These are phyloP conservation scores for Augiades crinisus DNA, from an alignment of 2,888 invertebrate species.

Conservation along the genomic window DNA sequence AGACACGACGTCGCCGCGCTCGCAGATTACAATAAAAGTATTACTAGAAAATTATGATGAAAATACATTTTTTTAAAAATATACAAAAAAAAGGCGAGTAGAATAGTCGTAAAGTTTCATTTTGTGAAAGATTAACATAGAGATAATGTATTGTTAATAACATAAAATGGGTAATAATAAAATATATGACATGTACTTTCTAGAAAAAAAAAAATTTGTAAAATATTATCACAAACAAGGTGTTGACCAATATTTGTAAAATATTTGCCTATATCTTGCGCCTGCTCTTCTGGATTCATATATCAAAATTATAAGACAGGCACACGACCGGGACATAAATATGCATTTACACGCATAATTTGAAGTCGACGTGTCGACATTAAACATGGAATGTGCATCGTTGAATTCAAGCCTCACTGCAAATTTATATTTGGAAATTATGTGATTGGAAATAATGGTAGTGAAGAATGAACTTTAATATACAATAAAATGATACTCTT, in stretches of 20 bases:
- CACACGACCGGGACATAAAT: constrained; percentile 51
- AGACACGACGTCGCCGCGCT: constrained; percentile 60
- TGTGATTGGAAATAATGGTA: constrained; percentile 24
- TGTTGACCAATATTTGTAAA: neutral
- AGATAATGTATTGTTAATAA: too few species aligned
- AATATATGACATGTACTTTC: too few species aligned
- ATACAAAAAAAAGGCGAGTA: too few species aligned
- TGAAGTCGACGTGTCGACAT: constrained; percentile 40
- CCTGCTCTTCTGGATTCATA: constrained; percentile 19
- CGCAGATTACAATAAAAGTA: constrained; percentile 15
- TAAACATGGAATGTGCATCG: constrained; percentile 47
- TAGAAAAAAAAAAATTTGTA: neutral
- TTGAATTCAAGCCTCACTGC: constrained; percentile 10
- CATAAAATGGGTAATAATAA: too few species aligned
- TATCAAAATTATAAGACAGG: constrained; percentile 35
- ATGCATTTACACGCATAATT: constrained; percentile 60
- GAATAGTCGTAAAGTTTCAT: too few species aligned
- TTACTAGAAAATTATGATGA: too few species aligned
- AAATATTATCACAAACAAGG: constrained; percentile 3
- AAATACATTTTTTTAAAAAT: too few species aligned
- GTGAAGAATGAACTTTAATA: constrained; percentile 13
- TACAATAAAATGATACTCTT: too few species aligned
- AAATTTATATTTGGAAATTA: constrained; percentile 18
- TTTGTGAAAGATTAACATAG: too few species aligned
- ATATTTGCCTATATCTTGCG: constrained; percentile 1